Evolutionary conservation across 2,888 invertebrate genomes (phyloP).

Genomic region (Argyresthia goedartella): DNA sequence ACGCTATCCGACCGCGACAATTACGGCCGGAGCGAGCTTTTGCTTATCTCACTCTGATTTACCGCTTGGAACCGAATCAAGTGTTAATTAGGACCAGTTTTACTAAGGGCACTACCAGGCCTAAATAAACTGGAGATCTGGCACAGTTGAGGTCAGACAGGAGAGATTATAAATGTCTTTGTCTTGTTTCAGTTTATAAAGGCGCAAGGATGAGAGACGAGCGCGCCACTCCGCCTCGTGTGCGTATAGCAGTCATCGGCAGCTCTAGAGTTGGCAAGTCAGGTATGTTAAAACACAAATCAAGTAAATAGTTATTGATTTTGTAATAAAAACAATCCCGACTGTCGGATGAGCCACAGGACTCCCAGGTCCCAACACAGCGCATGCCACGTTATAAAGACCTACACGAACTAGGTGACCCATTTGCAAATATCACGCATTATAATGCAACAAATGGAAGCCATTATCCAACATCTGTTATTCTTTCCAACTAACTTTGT

Average conservation of each 20-base stretch:
- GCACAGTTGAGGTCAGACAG: too few species aligned
- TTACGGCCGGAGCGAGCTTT: slow-evolving; percentile 1
- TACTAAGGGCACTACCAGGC: not conserved
- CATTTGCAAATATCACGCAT: too few species aligned
- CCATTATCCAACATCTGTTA: too few species aligned
- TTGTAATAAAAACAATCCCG: too few species aligned
- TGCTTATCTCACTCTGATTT: slow-evolving; percentile 7
- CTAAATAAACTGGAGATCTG: not conserved
- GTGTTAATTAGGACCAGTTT: slow-evolving; percentile 10
- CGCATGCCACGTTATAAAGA: too few species aligned
- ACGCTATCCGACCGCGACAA: slow-evolving; percentile 15
- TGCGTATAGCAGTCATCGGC: slow-evolving; percentile 81
- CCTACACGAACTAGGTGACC: too few species aligned
- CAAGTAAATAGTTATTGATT: too few species aligned
- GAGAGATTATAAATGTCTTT: too few species aligned
- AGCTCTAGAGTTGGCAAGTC: slow-evolving; percentile 85
- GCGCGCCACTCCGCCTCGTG: slow-evolving; percentile 73
- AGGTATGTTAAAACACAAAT: slow-evolving; percentile 50
- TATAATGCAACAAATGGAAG: too few species aligned
- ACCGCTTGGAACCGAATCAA: slow-evolving; percentile 11
- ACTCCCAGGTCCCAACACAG: too few species aligned
- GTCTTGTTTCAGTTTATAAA: slow-evolving; percentile 39
- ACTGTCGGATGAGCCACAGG: too few species aligned
- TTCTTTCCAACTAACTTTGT: not conserved
- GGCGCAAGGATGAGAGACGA: slow-evolving; percentile 67